phyloP scores from a whole-genome alignment of 2,113 vertebrate species.

The Antechinus stuartii region DNA sequence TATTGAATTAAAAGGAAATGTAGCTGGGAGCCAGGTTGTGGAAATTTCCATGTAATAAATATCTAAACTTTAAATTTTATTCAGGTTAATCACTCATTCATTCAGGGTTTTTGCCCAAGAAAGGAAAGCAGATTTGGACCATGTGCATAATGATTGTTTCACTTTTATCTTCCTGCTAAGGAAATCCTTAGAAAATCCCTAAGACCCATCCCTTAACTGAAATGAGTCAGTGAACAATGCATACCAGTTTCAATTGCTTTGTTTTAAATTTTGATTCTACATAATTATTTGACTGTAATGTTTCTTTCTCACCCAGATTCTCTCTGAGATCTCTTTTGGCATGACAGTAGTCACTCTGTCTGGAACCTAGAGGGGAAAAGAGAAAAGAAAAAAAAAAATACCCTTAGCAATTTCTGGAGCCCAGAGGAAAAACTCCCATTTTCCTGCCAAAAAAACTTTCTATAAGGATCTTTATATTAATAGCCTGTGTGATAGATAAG shows the following conservation, averaged over 20 bases:
- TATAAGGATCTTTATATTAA: not conserved
- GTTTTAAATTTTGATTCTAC: not conserved
- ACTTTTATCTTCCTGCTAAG: not conserved
- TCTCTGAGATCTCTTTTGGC: not conserved
- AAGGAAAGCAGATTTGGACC: not conserved
- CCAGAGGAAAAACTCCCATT: not conserved
- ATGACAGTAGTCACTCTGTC: not conserved
- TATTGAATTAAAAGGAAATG: constrained; percentile 5
- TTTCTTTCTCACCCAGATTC: not conserved
- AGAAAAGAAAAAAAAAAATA: not conserved
- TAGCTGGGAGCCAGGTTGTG: not conserved
- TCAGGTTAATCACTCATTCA: not conserved
- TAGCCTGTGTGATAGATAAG: not conserved
- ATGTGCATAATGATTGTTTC: not conserved
- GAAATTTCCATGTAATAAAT: not conserved
- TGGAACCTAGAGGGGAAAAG: not conserved
- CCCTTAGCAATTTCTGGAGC: not conserved
- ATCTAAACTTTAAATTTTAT: not conserved
- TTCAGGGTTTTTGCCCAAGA: not conserved
- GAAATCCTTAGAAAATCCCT: too few relatives aligned
- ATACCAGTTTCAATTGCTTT: not conserved
- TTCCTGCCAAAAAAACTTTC: not conserved
- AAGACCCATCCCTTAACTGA: not conserved
- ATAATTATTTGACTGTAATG: too few relatives aligned
- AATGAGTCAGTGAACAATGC: not conserved